Evolutionary conservation across 2,113 vertebrate species (phyloP).

Genomic region (Colossoma macropomum): DNA sequence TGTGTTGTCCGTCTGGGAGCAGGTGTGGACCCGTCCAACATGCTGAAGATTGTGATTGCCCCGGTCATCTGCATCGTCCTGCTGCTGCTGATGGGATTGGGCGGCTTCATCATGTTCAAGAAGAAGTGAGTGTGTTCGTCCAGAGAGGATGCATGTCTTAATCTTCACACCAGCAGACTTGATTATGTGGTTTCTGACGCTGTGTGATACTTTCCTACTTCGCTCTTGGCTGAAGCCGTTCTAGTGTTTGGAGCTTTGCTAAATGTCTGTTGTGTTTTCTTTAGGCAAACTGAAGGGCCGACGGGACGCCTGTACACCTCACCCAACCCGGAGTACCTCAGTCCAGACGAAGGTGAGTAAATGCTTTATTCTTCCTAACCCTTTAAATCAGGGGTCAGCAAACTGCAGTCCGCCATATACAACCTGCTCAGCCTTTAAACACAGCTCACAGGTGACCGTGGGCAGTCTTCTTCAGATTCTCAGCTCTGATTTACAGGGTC

Average conservation of each 20-base stretch:
- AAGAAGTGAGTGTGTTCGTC: constrained; percentile 80
- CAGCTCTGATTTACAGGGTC: too few species aligned
- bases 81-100: constrained; percentile 79
- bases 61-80: constrained; percentile 86
- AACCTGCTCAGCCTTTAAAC: too few species aligned
- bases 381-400: background rate
- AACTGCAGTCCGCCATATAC: too few species aligned
- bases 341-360: constrained; percentile 88
- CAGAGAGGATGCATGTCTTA: too few species aligned
- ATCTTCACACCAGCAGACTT: background rate
- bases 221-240: too few species aligned
- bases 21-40: constrained; percentile 82
- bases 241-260: too few species aligned
- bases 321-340: constrained; percentile 95
- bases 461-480: too few species aligned
- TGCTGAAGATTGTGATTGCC: constrained; percentile 87
- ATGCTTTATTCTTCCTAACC: background rate
- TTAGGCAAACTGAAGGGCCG: constrained; percentile 90
- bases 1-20: constrained; percentile 10
- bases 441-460: too few species aligned
- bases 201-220: too few species aligned
- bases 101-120: constrained; percentile 84
- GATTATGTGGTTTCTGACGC: too few species aligned
- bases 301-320: constrained; percentile 92
- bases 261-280: background rate